Evolutionary conservation across 2,797 vertebrate species (phyloP).

Genomic region (Squalus acanthias): DNA sequence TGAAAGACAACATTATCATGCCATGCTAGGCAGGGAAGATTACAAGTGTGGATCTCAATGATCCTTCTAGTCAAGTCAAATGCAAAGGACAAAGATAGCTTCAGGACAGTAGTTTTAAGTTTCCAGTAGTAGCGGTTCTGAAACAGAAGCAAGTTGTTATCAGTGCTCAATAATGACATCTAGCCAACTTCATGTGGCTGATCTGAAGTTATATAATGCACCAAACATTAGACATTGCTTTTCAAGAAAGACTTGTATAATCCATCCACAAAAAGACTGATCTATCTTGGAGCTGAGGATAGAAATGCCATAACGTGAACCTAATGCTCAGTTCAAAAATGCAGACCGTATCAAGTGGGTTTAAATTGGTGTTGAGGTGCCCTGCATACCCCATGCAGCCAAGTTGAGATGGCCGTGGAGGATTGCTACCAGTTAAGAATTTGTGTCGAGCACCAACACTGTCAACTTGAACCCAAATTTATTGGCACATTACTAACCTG

Average conservation of each 20-base stretch:
- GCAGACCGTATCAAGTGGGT: no score
- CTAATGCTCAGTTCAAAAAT: neutral
- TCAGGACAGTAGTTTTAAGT: neutral
- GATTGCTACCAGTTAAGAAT: no score
- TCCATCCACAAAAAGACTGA: neutral
- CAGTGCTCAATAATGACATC: neutral
- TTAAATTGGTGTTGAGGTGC: no score
- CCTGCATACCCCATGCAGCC: no score
- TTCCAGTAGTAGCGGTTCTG: neutral
- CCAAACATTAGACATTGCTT: neutral
- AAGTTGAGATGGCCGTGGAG: no score
- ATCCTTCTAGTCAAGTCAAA: neutral
- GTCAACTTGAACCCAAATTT: no score
- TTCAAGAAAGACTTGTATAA: neutral
- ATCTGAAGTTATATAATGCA: neutral
- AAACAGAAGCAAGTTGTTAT: neutral
- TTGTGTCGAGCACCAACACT: no score
- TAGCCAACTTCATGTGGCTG: neutral
- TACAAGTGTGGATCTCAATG: neutral
- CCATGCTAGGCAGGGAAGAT: neutral
- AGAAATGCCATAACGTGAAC: neutral
- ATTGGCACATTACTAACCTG: no score
- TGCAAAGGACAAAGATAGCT: neutral
- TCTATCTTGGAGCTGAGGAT: neutral
- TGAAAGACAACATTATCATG: neutral